Percentiles rank a stretch among this genome's conserved stretches.
These are phyloP conservation scores for Colletes collaris DNA, from an alignment of 2,888 invertebrate species.

Conservation along the genomic window DNA sequence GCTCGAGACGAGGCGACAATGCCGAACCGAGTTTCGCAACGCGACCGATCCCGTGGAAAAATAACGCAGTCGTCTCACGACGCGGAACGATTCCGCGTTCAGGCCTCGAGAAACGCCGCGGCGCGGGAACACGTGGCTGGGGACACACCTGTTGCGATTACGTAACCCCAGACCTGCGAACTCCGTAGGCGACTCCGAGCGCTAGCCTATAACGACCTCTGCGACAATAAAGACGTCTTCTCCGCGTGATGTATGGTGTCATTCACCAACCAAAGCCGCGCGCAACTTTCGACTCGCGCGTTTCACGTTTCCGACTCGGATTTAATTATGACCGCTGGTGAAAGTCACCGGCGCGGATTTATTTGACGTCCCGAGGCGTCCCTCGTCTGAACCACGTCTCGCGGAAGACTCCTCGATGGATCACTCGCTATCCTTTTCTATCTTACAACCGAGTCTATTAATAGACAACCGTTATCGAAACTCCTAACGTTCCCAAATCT, in stretches of 20 bases:
- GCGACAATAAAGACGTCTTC: conserved; percentile 67
- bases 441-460: no score
- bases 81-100: conserved; percentile 46
- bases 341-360: conserved; percentile 48
- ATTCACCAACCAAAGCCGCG: conserved; percentile 45
- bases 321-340: conserved; percentile 51
- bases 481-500: no score
- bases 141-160: conserved; percentile 72
- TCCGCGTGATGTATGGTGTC: conserved; percentile 60
- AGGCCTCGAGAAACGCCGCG: conserved; percentile 23
- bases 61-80: conserved; percentile 35
- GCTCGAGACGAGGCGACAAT: conserved; percentile 4
- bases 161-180: conserved; percentile 57
- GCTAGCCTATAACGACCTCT: conserved; percentile 49
- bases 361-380: conserved; percentile 31
- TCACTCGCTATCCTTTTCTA: no score
- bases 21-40: conserved; percentile 27
- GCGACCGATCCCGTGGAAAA: conserved; percentile 15
- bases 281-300: conserved; percentile 45
- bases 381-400: no score
- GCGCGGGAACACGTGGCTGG: conserved; percentile 57
- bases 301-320: conserved; percentile 18
- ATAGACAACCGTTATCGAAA: no score
- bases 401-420: not conserved
- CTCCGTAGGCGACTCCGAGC: conserved; percentile 56